These are phyloP conservation scores for Bombycilla garrulus DNA, from an alignment of 2,113 vertebrate species.

Conservation along the genomic window DNA sequence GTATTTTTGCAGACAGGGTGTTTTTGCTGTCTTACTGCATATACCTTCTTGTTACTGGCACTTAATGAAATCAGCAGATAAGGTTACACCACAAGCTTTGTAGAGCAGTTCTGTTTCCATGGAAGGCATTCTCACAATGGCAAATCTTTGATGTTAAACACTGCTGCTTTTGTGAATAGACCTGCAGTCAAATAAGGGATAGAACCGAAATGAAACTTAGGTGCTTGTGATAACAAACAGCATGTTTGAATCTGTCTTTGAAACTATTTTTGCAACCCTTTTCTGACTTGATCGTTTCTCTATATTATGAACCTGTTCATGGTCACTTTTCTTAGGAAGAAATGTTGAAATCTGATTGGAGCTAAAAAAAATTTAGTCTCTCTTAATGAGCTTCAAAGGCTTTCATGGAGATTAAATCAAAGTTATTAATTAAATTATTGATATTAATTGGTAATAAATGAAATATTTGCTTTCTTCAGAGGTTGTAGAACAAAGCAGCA, in stretches of 20 bases:
- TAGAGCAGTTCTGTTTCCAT: neutral
- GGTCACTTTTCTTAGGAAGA: neutral
- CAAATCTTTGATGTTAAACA: neutral
- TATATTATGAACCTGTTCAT: neutral
- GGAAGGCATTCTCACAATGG: neutral
- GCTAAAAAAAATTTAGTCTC: neutral
- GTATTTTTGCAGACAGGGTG: neutral
- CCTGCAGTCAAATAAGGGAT: neutral
- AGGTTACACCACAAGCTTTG: neutral
- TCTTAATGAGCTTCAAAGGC: neutral
- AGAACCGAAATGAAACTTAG: neutral
- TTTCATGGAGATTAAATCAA: neutral
- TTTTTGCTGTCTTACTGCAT: neutral
- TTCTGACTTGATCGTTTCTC: neutral
- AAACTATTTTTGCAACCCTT: neutral
- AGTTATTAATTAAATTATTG: neutral
- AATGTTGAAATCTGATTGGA: neutral
- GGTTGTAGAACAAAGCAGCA: neutral
- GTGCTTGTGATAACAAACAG: neutral
- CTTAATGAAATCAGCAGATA: neutral
- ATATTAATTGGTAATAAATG: neutral
- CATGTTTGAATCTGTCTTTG: neutral
- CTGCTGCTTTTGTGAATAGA: neutral
- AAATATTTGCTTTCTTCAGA: neutral
- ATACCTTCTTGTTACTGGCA: neutral